Percentiles rank a stretch among this genome's conserved stretches.
Conservation (phyloP, 2,113 vertebrate species). For the Odocoileus hemionus region DNA sequence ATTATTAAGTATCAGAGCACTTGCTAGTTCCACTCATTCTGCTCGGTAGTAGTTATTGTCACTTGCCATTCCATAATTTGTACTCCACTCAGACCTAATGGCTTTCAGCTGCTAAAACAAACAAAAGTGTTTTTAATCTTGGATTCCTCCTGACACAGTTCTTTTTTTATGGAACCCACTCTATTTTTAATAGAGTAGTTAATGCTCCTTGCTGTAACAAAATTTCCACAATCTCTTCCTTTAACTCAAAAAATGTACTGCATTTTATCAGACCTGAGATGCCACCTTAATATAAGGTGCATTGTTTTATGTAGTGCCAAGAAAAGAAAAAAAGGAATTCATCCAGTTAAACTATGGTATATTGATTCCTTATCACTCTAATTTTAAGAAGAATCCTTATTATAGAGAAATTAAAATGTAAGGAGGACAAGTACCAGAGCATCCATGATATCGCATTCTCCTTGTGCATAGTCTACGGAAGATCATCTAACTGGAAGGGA, state of each 20-base stretch:
- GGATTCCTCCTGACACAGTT: conserved; percentile 25
- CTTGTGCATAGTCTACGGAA: neutral
- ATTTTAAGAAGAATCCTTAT: conserved; percentile 5
- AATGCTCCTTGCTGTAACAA: conserved; percentile 30
- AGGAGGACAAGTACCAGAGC: neutral
- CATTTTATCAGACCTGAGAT: neutral
- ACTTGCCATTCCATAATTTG: conserved; percentile 24
- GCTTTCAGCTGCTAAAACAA: conserved; percentile 47
- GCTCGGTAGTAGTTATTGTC: neutral
- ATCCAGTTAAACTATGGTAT: neutral
- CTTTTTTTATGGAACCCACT: conserved; percentile 21
- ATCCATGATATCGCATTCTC: neutral
- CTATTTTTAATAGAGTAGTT: conserved; percentile 50
- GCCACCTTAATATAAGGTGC: neutral
- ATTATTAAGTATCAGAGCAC: conserved; percentile 33
- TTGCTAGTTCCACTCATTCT: conserved; percentile 37
- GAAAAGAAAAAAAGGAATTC: neutral
- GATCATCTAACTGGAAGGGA: neutral
- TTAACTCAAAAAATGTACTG: neutral
- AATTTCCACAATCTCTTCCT: neutral
- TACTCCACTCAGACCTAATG: neutral
- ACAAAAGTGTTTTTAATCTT: conserved; percentile 33
- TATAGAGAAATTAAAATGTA: neutral
- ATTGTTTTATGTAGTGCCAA: neutral
- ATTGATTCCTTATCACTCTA: neutral